A percentile compares a stretch with the other conserved stretches of the same genome.
Conservation (phyloP, 2,888 invertebrate species). For the Brassicogethes aeneus region DNA sequence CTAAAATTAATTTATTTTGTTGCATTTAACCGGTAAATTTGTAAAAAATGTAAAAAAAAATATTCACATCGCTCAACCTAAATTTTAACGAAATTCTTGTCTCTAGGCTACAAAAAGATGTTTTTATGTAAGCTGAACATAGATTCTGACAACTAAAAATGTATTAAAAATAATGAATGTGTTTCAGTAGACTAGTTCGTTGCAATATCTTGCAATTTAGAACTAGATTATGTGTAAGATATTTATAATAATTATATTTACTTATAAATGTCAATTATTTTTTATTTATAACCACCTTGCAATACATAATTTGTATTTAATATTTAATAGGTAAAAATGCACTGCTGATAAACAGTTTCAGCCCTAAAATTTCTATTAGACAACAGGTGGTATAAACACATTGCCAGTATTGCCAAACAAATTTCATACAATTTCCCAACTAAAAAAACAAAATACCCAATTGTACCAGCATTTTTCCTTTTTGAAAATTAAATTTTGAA, state of each 20-base stretch:
- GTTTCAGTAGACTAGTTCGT: slow-evolving; percentile 40
- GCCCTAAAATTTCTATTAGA: too few species aligned
- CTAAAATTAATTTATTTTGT: slow-evolving; percentile 8
- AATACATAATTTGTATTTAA: too few species aligned
- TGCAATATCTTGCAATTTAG: slow-evolving; percentile 36
- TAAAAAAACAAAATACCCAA: too few species aligned
- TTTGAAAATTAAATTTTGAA: too few species aligned
- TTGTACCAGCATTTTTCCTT: too few species aligned
- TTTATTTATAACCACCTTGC: slow-evolving; percentile 9
- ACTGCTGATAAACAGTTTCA: too few species aligned
- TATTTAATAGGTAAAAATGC: too few species aligned
- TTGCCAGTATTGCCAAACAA: too few species aligned
- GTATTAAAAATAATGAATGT: slow-evolving; percentile 38
- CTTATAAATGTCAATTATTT: slow-evolving; percentile 37
- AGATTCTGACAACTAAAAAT: slow-evolving; percentile 30
- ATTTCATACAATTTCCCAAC: too few species aligned
- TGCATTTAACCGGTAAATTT: slow-evolving; percentile 15
- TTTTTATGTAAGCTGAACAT: slow-evolving; percentile 34
- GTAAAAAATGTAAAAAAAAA: slow-evolving; percentile 32
- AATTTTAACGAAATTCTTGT: slow-evolving; percentile 15
- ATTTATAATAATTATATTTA: slow-evolving; percentile 45
- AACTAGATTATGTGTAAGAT: slow-evolving; percentile 43
- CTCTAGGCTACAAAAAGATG: slow-evolving; percentile 22
- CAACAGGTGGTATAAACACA: too few species aligned
- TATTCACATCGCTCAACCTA: slow-evolving; percentile 28